Evolutionary conservation across 1,140 invertebrate species (phyloP).

Genomic region (Probaryconus sp.): DNA sequence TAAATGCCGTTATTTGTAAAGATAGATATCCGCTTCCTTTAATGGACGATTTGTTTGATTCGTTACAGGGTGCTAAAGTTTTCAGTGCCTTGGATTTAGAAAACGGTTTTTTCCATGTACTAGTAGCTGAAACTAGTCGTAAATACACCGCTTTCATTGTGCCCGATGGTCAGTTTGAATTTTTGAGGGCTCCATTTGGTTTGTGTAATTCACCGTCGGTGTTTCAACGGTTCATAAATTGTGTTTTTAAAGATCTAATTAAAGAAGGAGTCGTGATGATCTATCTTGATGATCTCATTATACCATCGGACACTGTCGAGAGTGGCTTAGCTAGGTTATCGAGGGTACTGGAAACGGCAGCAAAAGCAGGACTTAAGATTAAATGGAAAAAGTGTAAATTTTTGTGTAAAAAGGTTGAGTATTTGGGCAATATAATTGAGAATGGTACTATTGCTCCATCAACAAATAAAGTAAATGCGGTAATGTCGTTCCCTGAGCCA

Average conservation of each 20-base stretch:
- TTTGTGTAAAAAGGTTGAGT: neutral
- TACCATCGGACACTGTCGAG: neutral
- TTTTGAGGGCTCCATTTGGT: too few species aligned
- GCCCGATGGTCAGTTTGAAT: too few species aligned
- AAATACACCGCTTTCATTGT: too few species aligned
- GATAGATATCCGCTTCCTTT: too few species aligned
- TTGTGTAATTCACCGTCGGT: too few species aligned
- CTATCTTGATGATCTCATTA: slow-evolving; percentile 13
- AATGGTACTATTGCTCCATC: slow-evolving; percentile 10
- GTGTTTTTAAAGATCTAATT: neutral
- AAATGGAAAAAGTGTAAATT: slow-evolving; percentile 3
- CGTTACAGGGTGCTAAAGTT: too few species aligned
- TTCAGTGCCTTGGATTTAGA: too few species aligned
- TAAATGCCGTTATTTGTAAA: too few species aligned
- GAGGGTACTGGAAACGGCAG: neutral
- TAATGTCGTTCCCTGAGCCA: slow-evolving; percentile 48
- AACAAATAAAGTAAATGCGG: slow-evolving; percentile 40
- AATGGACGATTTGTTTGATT: too few species aligned
- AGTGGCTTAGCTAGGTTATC: neutral
- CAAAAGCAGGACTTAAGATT: neutral
- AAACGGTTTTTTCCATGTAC: too few species aligned
- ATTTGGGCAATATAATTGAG: slow-evolving; percentile 7
- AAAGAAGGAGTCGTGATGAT: neutral
- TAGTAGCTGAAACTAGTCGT: too few species aligned
- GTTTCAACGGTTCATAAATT: neutral